These are phyloP conservation scores for Brachystomella parvula DNA, from an alignment of 1,140 invertebrate genomes.

Conservation along the genomic window DNA sequence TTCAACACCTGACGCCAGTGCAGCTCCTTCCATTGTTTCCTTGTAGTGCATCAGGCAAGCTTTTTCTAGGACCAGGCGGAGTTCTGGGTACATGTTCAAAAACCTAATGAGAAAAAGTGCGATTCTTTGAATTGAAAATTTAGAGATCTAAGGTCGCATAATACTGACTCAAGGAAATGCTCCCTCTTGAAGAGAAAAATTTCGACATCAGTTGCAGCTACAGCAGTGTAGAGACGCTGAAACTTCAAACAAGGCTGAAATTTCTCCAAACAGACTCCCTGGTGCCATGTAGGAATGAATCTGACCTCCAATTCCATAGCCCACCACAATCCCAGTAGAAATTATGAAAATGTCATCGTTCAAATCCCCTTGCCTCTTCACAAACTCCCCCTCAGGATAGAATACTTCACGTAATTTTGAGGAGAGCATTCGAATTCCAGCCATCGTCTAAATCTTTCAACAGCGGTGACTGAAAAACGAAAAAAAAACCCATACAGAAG, in stretches of 20 bases:
- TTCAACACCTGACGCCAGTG: background rate
- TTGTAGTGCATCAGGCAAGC: constrained; percentile 21
- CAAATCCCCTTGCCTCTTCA: constrained; percentile 31
- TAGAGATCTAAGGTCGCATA: background rate
- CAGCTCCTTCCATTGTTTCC: background rate
- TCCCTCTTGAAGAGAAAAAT: constrained; percentile 22
- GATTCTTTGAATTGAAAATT: background rate
- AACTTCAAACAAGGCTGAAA: constrained; percentile 27
- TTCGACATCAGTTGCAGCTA: constrained; percentile 24
- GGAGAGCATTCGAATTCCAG: constrained; percentile 28
- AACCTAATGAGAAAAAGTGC: constrained; percentile 13
- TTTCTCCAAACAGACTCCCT: constrained; percentile 35
- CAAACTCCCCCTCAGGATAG: constrained; percentile 33
- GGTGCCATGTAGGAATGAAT: constrained; percentile 26
- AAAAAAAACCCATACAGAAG: no score
- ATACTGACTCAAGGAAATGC: constrained; percentile 18
- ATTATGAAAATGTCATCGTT: constrained; percentile 32
- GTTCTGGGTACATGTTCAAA: constrained; percentile 27
- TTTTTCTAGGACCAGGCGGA: constrained; percentile 18
- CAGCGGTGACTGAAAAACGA: constrained; percentile 16
- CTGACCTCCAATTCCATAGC: constrained; percentile 21
- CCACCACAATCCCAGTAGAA: constrained; percentile 22
- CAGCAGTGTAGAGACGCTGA: constrained; percentile 22
- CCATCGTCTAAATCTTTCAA: constrained; percentile 25
- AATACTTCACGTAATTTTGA: constrained; percentile 25